Evolutionary conservation across 2,888 invertebrate genomes (phyloP).

Genomic region (Eubasilissa splendida): DNA sequence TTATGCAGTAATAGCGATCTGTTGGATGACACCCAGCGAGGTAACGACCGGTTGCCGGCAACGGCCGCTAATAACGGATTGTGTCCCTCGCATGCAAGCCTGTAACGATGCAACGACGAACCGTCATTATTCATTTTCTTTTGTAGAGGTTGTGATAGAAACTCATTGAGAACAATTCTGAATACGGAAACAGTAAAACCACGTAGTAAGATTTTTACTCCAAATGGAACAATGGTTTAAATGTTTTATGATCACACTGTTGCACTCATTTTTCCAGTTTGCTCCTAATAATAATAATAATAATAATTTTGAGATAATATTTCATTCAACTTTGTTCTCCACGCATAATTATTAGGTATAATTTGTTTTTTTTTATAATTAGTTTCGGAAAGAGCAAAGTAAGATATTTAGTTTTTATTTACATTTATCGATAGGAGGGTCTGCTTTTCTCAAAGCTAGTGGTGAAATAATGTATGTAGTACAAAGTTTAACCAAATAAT

Average conservation of each 20-base stretch:
- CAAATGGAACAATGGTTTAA: constrained; percentile 4
- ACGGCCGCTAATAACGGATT: constrained; percentile 42
- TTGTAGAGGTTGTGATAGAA: constrained; percentile 16
- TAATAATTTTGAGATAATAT: too few relatives aligned
- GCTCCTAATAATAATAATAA: too few relatives aligned
- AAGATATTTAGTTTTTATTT: too few relatives aligned
- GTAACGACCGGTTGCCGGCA: constrained; percentile 27
- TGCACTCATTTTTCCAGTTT: too few relatives aligned
- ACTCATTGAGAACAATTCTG: background rate
- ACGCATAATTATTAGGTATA: too few relatives aligned
- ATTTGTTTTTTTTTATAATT: too few relatives aligned
- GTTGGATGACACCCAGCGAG: constrained; percentile 36
- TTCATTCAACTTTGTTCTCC: too few relatives aligned
- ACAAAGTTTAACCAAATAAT: too few relatives aligned
- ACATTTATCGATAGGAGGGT: too few relatives aligned
- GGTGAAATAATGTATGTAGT: too few relatives aligned
- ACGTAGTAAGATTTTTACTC: background rate
- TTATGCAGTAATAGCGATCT: constrained; percentile 23
- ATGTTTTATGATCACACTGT: background rate
- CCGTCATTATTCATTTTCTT: constrained; percentile 31
- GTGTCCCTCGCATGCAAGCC: constrained; percentile 3
- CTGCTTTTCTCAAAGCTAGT: too few relatives aligned
- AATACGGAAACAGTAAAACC: constrained; percentile 15
- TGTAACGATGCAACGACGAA: constrained; percentile 23
- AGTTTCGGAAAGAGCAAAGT: too few relatives aligned